Base-by-base conservation (phyloP, 2,113 vertebrate species). In the Mustela nigripes region DNA sequence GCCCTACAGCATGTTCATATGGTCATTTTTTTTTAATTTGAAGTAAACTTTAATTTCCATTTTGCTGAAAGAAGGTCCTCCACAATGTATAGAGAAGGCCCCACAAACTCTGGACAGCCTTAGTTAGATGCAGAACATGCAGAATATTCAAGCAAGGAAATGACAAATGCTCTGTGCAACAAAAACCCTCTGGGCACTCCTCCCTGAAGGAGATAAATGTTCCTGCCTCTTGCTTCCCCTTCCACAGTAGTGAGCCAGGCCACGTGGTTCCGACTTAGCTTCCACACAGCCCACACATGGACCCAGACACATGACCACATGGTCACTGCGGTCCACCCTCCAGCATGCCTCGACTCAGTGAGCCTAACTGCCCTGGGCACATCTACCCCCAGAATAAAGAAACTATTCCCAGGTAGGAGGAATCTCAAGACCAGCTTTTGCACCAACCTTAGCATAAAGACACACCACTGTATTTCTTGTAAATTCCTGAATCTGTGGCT, bases 281-380 rank as follows among this genome's bases (percentile, higher is more conserved):
- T 39, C 63, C 58, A 56, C 22, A 48, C 2, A 5, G 31, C 7
- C 26, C 28, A 50, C 11, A 7, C 1, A 10, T 18, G 16, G 26
- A 67, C 24, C 22, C 5, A 45, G 24, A 78, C 6, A 84, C 0
- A 1, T 26, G 19, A 39, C 2, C 4, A 15, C 21, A 11, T 4
- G n/a, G 36, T 21, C 7, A 45, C 5, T 3, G 0, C 4, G 19
- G 21, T 12, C 21, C 26, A 58, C 1, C 3, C 3, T 9, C 36
- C 45, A 60, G 42, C 50, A 45, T 0, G 19, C 21, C 22, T 76
- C 45, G 56, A 53, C 19, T 12, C 53, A 82, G n/a, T 1, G 65
- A 5, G 6, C 31, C 18, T 8, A 18, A 65, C 11, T 71, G 22
- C 9, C 28, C 36, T 7, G 16, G 16, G 14, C 5, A 39, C 63